Evolutionary conservation across 2,797 vertebrate species (phyloP).

Genomic region (Microctenopoma lineatum): DNA sequence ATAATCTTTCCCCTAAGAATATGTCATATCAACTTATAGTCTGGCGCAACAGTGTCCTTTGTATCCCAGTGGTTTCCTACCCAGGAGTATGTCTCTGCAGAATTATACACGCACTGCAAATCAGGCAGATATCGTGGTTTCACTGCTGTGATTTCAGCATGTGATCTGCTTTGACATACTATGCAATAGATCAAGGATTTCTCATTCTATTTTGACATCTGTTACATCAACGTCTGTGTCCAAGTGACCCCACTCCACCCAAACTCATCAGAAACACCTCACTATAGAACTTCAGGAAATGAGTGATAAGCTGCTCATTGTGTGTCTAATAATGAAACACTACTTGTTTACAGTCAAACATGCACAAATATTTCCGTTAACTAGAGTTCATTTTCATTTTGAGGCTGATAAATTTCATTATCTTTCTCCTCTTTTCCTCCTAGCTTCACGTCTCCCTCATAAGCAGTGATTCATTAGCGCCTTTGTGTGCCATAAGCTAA

Average conservation of each 20-base stretch:
- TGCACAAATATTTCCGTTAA: conserved; percentile 17
- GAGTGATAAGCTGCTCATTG: background rate
- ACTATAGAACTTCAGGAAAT: background rate
- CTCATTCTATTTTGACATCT: background rate
- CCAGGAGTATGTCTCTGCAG: background rate
- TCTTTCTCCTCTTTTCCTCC: conserved; percentile 24
- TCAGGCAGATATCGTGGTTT: background rate
- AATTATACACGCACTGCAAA: background rate
- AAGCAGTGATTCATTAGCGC: conserved; percentile 54
- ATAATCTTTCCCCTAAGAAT: conserved; percentile 14
- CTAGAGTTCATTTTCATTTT: conserved; percentile 47
- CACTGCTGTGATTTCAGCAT: background rate
- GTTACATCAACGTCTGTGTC: background rate
- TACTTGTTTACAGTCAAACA: conserved; percentile 16
- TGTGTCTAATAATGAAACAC: conserved; percentile 2
- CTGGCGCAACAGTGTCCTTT: conserved; percentile 15
- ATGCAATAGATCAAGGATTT: background rate
- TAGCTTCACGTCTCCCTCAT: conserved; percentile 33
- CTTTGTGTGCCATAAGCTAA: conserved; percentile 59
- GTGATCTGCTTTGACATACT: background rate
- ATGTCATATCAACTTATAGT: conserved; percentile 16
- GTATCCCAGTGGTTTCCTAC: conserved; percentile 7
- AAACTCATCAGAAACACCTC: background rate
- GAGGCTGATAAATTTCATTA: conserved; percentile 42
- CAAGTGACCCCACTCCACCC: background rate